phyloP scores from a whole-genome alignment of 1,140 invertebrate species.

The Frieseomelitta varia region DNA sequence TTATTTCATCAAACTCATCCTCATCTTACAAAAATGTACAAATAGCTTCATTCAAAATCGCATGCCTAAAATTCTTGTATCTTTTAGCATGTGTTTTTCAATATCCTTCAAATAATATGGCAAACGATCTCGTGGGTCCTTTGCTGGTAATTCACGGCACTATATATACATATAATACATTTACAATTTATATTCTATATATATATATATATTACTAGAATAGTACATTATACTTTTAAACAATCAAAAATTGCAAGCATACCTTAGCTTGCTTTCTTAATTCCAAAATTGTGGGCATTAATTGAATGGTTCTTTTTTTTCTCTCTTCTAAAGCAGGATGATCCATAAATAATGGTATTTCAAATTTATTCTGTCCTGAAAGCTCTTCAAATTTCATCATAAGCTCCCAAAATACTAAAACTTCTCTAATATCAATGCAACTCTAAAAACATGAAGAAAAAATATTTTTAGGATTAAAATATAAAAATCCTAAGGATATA shows the following conservation, averaged over 20 bases:
- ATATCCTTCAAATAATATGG: constrained; percentile 57
- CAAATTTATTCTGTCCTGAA: background rate
- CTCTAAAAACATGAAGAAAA: constrained; percentile 75
- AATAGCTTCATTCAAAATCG: background rate
- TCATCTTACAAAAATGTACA: background rate
- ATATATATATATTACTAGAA: background rate
- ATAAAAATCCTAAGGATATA: background rate
- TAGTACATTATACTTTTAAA: background rate
- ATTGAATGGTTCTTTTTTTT: constrained; percentile 79
- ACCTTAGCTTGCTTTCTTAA: constrained; percentile 66
- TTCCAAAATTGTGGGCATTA: constrained; percentile 79
- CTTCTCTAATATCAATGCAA: constrained; percentile 86
- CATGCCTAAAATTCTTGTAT: background rate
- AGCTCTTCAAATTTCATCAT: constrained; percentile 41
- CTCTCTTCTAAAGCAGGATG: constrained; percentile 84
- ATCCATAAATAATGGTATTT: constrained; percentile 83
- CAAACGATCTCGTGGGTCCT: constrained; percentile 64
- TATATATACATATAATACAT: constrained; percentile 7
- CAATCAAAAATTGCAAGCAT: constrained; percentile 16
- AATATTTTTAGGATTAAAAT: constrained; percentile 7
- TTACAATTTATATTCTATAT: background rate
- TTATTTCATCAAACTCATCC: background rate
- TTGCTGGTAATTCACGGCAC: constrained; percentile 52
- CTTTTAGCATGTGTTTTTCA: background rate
- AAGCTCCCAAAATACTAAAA: constrained; percentile 84